Base-by-base conservation (phyloP, 1,140 invertebrate species). In the Uloborus diversus region DNA sequence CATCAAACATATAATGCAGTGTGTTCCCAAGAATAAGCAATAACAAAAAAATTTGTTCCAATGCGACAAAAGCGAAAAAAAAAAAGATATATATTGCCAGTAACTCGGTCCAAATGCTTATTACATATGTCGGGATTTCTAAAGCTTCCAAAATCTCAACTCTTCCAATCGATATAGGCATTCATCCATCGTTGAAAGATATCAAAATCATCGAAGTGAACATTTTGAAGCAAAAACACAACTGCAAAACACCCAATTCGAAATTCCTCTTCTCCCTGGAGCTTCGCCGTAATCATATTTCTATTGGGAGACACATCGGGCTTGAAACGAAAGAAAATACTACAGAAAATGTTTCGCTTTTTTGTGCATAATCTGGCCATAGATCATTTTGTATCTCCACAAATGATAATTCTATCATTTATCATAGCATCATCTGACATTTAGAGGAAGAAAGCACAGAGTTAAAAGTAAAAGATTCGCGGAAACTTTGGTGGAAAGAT, bases 391-490 rank as follows among this genome's bases (percentile, higher is more conserved):
- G 47, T 78, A 78, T 78, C 73, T 56, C 73, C 57, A 62, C 47
- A 78, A 78, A 78, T 78, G 73, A 78, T 78, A 78, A 78, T 78
- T 78, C 42, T 23, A 47, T 47, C 62, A 78, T 78, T 78, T 78
- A 78, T 78, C 73, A 78, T 78, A 78, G 57, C 73, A 78, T 78
- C 73, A 66, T 59, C 62, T 78, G 73, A 78, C 73, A 66, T 57
- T 78, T 78, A 53, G 33, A 37, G 70, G 53, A 14, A 56, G 53
- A n/a, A 25, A 17, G 66, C 28, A 53, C 28, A 17, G 28, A 53
- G 49, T 5, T 11, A 13, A 56, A 13, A 59, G 68, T 30, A 59
- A 71, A 71, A 37, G 59, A 75, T 49, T 27, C 35, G 42, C 13
- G 42, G 51, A 78, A 78, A 33, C 42, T 65, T 65, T 42, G 42